phyloP scores from a whole-genome alignment of 2,113 vertebrate species.

The Lamprotornis superbus region DNA sequence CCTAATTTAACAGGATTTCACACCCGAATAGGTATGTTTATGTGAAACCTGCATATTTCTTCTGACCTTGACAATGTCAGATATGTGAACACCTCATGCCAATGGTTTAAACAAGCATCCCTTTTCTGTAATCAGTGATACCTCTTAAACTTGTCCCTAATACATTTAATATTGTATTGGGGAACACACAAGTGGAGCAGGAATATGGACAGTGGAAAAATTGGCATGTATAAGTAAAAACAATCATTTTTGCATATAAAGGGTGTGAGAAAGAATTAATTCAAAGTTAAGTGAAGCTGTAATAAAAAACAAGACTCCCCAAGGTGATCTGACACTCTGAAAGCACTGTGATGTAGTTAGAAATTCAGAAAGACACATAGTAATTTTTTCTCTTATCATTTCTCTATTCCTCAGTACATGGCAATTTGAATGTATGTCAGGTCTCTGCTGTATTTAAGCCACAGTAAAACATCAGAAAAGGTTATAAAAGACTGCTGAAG shows the following conservation, averaged over 20 bases:
- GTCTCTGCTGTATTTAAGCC: not conserved
- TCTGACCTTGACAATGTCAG: not conserved
- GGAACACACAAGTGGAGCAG: not conserved
- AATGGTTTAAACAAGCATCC: not conserved
- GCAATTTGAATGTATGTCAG: conserved; percentile 6
- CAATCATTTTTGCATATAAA: not conserved
- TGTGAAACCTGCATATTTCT: not conserved
- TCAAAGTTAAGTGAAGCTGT: not conserved
- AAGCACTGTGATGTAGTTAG: not conserved
- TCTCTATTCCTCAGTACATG: not conserved
- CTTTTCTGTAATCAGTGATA: not conserved
- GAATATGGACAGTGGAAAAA: not conserved
- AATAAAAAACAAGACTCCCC: not conserved
- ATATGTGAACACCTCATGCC: not conserved
- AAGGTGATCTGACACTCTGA: not conserved
- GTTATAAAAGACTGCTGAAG: conserved; percentile 12
- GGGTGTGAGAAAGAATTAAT: not conserved
- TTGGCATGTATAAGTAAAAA: not conserved
- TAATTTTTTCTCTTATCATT: not conserved
- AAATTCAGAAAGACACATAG: not conserved
- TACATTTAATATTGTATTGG: not conserved
- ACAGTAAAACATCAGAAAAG: not conserved
- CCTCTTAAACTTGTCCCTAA: not conserved
- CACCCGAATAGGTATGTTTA: not conserved
- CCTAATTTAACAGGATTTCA: not conserved